Percentiles rank a stretch among this genome's conserved stretches.
phyloP scores from a whole-genome alignment of 30 jellyfish, hydroid and myxozoan genomes.

The Clytia hemisphaerica region DNA sequence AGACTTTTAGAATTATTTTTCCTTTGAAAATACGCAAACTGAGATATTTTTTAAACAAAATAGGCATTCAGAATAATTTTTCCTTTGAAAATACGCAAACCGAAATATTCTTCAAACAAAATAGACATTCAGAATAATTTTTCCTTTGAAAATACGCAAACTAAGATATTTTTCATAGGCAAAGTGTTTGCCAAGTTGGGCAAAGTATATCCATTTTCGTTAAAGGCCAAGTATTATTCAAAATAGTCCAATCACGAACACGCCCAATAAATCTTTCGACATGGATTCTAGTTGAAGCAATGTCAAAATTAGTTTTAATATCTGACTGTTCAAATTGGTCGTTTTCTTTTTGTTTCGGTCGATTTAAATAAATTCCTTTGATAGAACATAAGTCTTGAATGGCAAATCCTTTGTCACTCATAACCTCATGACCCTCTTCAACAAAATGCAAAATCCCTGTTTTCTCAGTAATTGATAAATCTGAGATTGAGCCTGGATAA shows the following conservation, averaged over 20 bases:
- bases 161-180: too few species aligned
- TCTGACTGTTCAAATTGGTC: conserved; percentile 19
- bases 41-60: too few species aligned
- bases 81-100: too few species aligned
- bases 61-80: too few species aligned
- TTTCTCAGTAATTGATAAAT: conserved; percentile 41
- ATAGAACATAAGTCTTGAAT: conserved; percentile 23
- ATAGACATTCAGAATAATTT: too few species aligned
- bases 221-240: conserved; percentile 26
- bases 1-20: too few species aligned
- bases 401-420: conserved; percentile 38
- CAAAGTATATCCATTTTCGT: conserved; percentile 15
- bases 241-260: conserved; percentile 23
- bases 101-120: too few species aligned
- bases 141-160: too few species aligned
- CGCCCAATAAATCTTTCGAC: conserved; percentile 27
- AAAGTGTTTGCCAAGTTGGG: conserved; percentile 31
- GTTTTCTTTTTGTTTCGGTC: conserved; percentile 18
- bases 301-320: conserved; percentile 21
- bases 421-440: conserved; percentile 48
- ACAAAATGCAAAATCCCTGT: conserved; percentile 39
- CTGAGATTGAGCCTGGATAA: conserved; percentile 49
- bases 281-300: conserved; percentile 30
- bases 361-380: conserved; percentile 24
- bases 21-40: too few species aligned